Conservation (phyloP, 2,113 vertebrate species). For the Leptosomus discolor region DNA sequence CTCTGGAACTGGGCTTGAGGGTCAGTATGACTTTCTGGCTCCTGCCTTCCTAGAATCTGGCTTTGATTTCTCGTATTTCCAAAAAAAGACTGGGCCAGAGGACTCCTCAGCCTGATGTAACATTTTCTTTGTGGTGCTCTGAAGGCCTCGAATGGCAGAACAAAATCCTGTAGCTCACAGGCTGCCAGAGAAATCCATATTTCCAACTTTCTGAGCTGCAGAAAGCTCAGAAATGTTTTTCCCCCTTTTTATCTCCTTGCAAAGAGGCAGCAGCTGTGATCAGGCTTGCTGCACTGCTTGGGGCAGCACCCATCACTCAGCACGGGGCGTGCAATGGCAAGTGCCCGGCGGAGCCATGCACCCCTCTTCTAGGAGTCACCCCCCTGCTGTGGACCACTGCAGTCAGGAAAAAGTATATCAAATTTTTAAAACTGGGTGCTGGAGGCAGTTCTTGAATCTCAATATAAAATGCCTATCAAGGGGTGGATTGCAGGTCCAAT, state of each 20-base stretch:
- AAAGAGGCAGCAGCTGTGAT: not conserved
- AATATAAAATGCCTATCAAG: not conserved
- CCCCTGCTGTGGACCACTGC: not conserved
- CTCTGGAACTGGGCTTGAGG: not conserved
- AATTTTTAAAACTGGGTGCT: not conserved
- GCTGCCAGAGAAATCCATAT: not conserved
- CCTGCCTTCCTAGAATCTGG: not conserved
- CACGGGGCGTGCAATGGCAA: fast-evolving
- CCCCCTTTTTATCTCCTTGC: fast-evolving
- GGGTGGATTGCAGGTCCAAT: not conserved
- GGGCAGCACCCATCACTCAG: not conserved
- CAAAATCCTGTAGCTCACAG: not conserved
- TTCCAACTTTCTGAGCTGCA: not conserved
- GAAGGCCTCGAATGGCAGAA: not conserved
- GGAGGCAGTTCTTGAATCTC: not conserved
- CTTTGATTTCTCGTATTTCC: not conserved
- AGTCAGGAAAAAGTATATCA: not conserved
- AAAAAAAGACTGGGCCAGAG: not conserved
- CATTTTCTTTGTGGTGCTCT: not conserved
- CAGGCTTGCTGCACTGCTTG: not conserved
- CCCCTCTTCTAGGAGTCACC: not conserved
- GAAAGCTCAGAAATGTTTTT: not conserved
- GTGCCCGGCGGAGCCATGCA: fast-evolving
- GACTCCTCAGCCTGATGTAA: not conserved
- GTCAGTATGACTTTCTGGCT: not conserved